Conservation (phyloP, 2,797 vertebrate genomes). For the Epinephelus coioides region DNA sequence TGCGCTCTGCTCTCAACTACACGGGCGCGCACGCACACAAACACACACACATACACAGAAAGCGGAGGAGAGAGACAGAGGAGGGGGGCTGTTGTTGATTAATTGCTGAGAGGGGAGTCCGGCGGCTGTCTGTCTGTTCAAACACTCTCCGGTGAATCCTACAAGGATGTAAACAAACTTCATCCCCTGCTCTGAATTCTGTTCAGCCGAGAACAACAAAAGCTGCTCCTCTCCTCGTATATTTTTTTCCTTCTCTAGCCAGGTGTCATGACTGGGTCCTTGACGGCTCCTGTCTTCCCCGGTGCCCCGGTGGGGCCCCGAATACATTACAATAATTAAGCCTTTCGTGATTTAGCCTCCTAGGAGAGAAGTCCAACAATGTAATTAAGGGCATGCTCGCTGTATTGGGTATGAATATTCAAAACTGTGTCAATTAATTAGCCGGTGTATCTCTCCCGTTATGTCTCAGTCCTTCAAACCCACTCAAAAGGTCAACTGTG, state of each 20-base stretch:
- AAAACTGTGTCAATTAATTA: slow-evolving; percentile 99
- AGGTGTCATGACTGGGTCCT: slow-evolving; percentile 96
- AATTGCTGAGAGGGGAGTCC: slow-evolving; percentile 85
- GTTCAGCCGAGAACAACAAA: slow-evolving; percentile 87
- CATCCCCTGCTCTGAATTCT: slow-evolving; percentile 79
- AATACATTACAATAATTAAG: slow-evolving; percentile 99
- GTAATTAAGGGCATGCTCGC: slow-evolving; percentile 98
- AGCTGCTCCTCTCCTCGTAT: slow-evolving; percentile 88
- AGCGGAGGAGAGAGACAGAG: neutral
- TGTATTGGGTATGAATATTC: slow-evolving; percentile 99
- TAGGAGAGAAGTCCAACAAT: slow-evolving; percentile 98
- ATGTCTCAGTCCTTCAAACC: slow-evolving; percentile 90
- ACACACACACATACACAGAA: slow-evolving; percentile 13
- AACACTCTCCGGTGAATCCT: slow-evolving; percentile 81
- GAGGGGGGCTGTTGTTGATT: slow-evolving; percentile 77
- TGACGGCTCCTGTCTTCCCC: slow-evolving; percentile 94
- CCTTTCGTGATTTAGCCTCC: slow-evolving; percentile 99
- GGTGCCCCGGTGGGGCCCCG: slow-evolving; percentile 93
- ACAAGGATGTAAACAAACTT: slow-evolving; percentile 88
- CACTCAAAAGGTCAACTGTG: slow-evolving; percentile 92
- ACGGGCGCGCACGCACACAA: slow-evolving; percentile 1
- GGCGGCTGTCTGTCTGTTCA: slow-evolving; percentile 85
- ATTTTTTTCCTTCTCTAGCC: slow-evolving; percentile 81
- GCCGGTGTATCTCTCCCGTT: slow-evolving; percentile 90
- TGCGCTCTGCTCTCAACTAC: slow-evolving; percentile 60